Evolutionary conservation across 1,140 invertebrate genomes (phyloP).

Genomic region (Luehdorfia chinensis): DNA sequence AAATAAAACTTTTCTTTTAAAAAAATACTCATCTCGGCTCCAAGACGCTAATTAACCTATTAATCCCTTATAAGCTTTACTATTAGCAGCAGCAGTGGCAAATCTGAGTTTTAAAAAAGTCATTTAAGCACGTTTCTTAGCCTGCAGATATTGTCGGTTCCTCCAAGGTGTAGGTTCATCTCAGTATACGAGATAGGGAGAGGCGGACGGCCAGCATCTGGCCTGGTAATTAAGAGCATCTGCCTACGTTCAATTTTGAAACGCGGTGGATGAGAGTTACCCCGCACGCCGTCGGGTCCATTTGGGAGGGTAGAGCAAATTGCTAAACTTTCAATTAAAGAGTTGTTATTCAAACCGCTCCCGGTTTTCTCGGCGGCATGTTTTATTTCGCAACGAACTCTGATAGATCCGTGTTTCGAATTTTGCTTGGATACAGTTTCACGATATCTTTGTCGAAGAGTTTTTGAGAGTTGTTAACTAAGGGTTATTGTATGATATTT

Average conservation of each 20-base stretch:
- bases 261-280: slow-evolving; percentile 64
- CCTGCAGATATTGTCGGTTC: slow-evolving; percentile 38
- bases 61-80: slow-evolving; percentile 33
- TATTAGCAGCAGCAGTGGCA: slow-evolving; percentile 19
- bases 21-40: too few species aligned
- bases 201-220: slow-evolving; percentile 51
- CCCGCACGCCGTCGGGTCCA: slow-evolving; percentile 62
- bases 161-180: slow-evolving; percentile 37
- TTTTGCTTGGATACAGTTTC: slow-evolving; percentile 45
- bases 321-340: slow-evolving; percentile 77
- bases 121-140: slow-evolving; percentile 36
- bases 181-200: slow-evolving; percentile 31
- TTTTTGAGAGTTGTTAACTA: slow-evolving; percentile 11
- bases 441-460: slow-evolving; percentile 27
- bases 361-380: slow-evolving; percentile 52
- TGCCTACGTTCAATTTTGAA: slow-evolving; percentile 75
- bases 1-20: too few species aligned
- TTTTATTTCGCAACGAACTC: slow-evolving; percentile 67
- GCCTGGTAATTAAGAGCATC: slow-evolving; percentile 72
- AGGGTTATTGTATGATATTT: slow-evolving; percentile 9
- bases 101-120: slow-evolving; percentile 38
- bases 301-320: slow-evolving; percentile 71
- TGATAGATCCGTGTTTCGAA: slow-evolving; percentile 55
- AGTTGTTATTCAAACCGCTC: slow-evolving; percentile 75
- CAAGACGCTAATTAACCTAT: slow-evolving; percentile 27